These are phyloP conservation scores for Alethe diademata DNA, from an alignment of 2,113 vertebrate species.

Conservation along the genomic window DNA sequence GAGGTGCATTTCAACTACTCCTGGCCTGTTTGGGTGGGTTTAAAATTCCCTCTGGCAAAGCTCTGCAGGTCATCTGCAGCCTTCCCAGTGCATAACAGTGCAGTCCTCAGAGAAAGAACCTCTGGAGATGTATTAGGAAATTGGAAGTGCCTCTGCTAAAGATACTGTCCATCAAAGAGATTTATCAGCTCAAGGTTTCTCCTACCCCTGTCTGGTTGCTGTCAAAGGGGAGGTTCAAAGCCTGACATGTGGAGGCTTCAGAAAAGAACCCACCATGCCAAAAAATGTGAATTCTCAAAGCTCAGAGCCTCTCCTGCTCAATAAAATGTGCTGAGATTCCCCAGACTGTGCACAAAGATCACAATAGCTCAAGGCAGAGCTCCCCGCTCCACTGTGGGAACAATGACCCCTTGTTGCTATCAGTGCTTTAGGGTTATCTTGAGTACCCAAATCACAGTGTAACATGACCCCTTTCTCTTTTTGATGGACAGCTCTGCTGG, in stretches of 20 bases:
- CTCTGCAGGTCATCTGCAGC: not conserved
- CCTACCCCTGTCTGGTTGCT: not conserved
- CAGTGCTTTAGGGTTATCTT: slow-evolving; percentile 7
- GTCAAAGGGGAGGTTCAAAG: slow-evolving; percentile 23
- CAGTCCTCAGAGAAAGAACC: not conserved
- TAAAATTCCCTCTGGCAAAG: not conserved
- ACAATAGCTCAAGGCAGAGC: slow-evolving; percentile 25
- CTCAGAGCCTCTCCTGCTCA: not conserved
- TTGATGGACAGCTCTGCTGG: slow-evolving; percentile 2
- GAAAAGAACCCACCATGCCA: not conserved
- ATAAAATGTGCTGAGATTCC: not conserved
- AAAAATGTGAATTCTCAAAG: not conserved
- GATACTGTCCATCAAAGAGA: slow-evolving; percentile 11
- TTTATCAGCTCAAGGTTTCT: slow-evolving; percentile 25
- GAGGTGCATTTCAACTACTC: not conserved
- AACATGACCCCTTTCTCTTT: not conserved
- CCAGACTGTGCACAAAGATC: not conserved
- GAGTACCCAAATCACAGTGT: not conserved
- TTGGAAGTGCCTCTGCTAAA: not conserved
- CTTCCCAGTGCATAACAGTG: not conserved
- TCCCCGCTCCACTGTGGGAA: not conserved
- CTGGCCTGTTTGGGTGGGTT: not conserved
- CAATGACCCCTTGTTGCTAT: not conserved
- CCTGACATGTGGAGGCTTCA: not conserved
- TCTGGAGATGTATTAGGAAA: not conserved